A percentile compares a stretch with the other conserved stretches of the same genome.
These are phyloP conservation scores for Sylvietta virens DNA, from an alignment of 2,113 vertebrate species.

Conservation along the genomic window DNA sequence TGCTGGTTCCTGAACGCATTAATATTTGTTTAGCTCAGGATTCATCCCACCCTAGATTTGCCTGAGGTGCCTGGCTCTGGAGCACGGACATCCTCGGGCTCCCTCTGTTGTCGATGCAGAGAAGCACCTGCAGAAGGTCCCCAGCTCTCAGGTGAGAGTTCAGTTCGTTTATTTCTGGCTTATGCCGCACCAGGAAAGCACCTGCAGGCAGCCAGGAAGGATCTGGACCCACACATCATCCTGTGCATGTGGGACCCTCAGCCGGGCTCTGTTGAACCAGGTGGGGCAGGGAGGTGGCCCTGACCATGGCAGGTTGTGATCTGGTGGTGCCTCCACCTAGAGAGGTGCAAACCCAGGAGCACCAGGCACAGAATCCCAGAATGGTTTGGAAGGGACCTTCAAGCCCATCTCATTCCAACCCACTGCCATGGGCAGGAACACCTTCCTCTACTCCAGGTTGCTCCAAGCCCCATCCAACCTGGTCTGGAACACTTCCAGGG, in stretches of 20 bases:
- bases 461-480: fast-evolving
- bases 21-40: background rate
- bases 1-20: background rate
- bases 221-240: background rate
- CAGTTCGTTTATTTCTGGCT: background rate
- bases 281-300: background rate
- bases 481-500: background rate
- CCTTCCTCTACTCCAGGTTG: fast-evolving
- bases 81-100: slow-evolving; percentile 29
- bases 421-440: background rate
- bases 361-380: background rate
- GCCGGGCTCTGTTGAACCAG: fast-evolving
- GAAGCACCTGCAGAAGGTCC: slow-evolving; percentile 27
- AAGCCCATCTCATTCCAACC: background rate
- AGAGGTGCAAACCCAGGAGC: background rate
- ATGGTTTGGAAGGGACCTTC: background rate
- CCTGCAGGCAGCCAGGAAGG: background rate
- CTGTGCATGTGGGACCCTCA: background rate
- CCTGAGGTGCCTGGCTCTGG: background rate
- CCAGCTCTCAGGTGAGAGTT: background rate
- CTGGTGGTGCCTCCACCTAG: background rate
- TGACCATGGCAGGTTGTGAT: background rate
- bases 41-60: background rate
- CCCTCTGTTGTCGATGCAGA: slow-evolving; percentile 38
- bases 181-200: background rate